Evolutionary conservation across 2,113 vertebrate genomes (phyloP).

Genomic region (Clinocottus analis): DNA sequence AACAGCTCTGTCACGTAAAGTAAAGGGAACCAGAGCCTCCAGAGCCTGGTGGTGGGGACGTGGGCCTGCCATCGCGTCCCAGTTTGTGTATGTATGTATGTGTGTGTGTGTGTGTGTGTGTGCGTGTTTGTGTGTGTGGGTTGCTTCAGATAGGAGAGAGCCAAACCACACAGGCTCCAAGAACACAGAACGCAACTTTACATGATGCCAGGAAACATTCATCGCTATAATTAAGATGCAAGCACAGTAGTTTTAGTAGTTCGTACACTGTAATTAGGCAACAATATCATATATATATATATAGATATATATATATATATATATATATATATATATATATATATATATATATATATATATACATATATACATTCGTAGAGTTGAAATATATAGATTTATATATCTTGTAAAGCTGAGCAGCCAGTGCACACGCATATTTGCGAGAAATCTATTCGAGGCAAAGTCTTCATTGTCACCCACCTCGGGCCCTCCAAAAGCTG

Average conservation of each 20-base stretch:
- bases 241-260: conserved; percentile 19
- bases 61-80: conserved; percentile 30
- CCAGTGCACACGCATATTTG: neutral
- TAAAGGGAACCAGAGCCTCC: conserved; percentile 42
- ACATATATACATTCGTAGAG: conserved; percentile 2
- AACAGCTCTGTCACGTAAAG: conserved; percentile 36
- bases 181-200: conserved; percentile 19
- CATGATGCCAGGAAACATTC: conserved; percentile 49
- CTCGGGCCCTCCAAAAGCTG: conserved; percentile 36
- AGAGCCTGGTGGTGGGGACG: conserved; percentile 31
- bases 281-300: conserved; percentile 16
- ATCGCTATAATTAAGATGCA: conserved; percentile 42
- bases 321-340: no score
- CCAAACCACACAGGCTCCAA: conserved; percentile 42
- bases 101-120: conserved; percentile 46
- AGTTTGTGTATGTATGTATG: conserved; percentile 30
- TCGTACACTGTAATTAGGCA: conserved; percentile 32
- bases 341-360: neutral
- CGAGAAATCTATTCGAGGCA: conserved; percentile 33
- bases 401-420: conserved; percentile 1
- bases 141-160: conserved; percentile 25
- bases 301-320: no score
- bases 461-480: conserved; percentile 32
- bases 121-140: conserved; percentile 42
- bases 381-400: neutral